Conservation (phyloP, 2,888 invertebrate genomes). For the Myathropa florea region DNA sequence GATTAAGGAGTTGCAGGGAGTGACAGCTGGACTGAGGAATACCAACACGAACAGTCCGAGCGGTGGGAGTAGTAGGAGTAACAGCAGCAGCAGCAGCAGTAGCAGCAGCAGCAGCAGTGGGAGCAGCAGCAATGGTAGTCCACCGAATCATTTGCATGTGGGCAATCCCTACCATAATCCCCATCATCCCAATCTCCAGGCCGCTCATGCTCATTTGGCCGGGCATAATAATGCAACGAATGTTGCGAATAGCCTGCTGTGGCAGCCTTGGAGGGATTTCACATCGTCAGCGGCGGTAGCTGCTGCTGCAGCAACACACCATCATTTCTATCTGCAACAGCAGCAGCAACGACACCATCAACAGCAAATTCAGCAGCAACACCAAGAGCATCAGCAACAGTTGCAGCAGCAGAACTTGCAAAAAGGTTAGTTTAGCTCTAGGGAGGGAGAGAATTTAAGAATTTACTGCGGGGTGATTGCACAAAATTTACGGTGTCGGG, state of each 20-base stretch:
- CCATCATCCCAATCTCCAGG: constrained; percentile 72
- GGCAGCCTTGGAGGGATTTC: constrained; percentile 80
- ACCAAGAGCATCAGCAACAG: constrained; percentile 67
- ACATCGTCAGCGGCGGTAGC: constrained; percentile 75
- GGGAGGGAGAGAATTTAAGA: neutral
- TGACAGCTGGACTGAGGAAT: constrained; percentile 71
- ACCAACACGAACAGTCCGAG: constrained; percentile 54
- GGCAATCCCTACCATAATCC: constrained; percentile 47
- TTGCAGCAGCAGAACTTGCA: constrained; percentile 73
- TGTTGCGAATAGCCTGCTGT: constrained; percentile 78
- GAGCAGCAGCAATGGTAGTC: constrained; percentile 49
- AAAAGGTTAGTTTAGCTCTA: constrained; percentile 74
- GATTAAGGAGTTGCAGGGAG: constrained; percentile 76
- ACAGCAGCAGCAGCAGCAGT: constrained; percentile 34
- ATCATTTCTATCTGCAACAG: constrained; percentile 77
- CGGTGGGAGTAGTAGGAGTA: neutral
- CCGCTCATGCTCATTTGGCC: constrained; percentile 37
- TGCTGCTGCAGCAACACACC: constrained; percentile 75
- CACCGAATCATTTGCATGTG: constrained; percentile 60
- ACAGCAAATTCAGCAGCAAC: constrained; percentile 73
- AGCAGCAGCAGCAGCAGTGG: constrained; percentile 55
- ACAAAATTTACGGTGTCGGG: too few species aligned
- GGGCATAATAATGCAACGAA: constrained; percentile 72
- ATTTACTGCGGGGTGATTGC: neutral
- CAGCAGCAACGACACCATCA: constrained; percentile 74